Conservation (phyloP, 1,140 invertebrate species). For the Heliconius melpomene region DNA sequence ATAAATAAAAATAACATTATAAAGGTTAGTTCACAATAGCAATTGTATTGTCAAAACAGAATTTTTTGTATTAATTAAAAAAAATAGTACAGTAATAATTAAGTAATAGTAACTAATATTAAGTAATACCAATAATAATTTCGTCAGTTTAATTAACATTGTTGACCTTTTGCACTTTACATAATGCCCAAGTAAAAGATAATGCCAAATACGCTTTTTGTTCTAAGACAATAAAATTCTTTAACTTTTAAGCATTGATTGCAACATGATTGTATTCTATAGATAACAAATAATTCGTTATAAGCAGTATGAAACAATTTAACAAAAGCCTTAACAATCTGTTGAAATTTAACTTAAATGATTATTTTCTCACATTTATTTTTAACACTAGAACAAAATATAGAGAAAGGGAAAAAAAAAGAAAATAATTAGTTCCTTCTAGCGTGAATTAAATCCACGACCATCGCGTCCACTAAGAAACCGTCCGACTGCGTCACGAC, state of each 20-base stretch:
- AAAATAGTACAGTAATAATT: not conserved
- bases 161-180: conserved; percentile 25
- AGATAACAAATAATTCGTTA: conserved; percentile 5
- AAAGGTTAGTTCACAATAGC: too few relatives aligned
- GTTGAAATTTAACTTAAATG: not conserved
- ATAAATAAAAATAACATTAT: too few relatives aligned
- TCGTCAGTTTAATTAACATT: conserved; percentile 22
- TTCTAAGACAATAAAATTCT: conserved; percentile 16
- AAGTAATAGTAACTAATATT: not conserved
- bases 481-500: too few relatives aligned
- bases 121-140: not conserved
- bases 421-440: too few relatives aligned
- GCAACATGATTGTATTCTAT: not conserved
- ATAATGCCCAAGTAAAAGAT: conserved; percentile 12
- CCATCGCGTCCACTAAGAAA: too few relatives aligned
- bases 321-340: not conserved
- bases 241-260: conserved; percentile 1
- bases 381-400: too few relatives aligned
- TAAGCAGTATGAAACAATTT: not conserved
- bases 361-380: too few relatives aligned
- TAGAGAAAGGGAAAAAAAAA: too few relatives aligned
- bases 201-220: conserved; percentile 21
- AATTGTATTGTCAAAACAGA: too few relatives aligned
- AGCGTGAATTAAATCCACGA: too few relatives aligned
- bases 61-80: not conserved